phyloP scores from a whole-genome alignment of 2,113 vertebrate species.

The Cepphus grylle region DNA sequence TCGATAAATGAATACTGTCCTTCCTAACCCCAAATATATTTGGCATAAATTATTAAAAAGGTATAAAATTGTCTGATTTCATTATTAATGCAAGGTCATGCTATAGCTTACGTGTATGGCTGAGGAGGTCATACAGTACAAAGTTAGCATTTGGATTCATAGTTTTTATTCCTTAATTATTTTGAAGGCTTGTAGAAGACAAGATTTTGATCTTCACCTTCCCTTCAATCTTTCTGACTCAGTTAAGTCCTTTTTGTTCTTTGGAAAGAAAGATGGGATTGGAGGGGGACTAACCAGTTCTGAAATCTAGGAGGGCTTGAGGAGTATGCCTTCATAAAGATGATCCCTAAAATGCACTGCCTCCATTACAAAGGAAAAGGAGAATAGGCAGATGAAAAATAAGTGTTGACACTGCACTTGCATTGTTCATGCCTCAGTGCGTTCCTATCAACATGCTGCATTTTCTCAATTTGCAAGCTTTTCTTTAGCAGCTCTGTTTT shows the following conservation, averaged over 20 bases:
- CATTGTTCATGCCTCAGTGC: accelerated
- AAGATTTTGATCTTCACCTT: not conserved
- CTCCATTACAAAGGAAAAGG: not conserved
- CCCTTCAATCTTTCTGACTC: not conserved
- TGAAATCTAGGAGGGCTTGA: not conserved
- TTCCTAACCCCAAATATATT: conserved; percentile 67
- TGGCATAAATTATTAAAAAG: conserved; percentile 75
- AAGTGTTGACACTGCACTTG: not conserved
- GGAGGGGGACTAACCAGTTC: not conserved
- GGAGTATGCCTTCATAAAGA: not conserved
- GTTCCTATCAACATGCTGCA: accelerated
- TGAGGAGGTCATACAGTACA: conserved; percentile 9
- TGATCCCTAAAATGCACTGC: not conserved
- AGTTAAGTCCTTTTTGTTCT: not conserved
- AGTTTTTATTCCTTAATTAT: not conserved
- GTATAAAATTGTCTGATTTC: conserved; percentile 67
- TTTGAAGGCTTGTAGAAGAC: not conserved
- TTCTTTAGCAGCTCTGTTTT: not conserved
- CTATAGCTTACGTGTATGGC: not conserved
- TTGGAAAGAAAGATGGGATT: not conserved
- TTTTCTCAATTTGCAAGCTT: not conserved
- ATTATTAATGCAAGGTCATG: conserved; percentile 71
- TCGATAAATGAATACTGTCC: conserved; percentile 72
- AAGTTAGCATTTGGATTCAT: not conserved
- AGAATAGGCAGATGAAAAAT: not conserved